phyloP scores from a whole-genome alignment of 2,888 invertebrate species.

The Noctua fimbriata region DNA sequence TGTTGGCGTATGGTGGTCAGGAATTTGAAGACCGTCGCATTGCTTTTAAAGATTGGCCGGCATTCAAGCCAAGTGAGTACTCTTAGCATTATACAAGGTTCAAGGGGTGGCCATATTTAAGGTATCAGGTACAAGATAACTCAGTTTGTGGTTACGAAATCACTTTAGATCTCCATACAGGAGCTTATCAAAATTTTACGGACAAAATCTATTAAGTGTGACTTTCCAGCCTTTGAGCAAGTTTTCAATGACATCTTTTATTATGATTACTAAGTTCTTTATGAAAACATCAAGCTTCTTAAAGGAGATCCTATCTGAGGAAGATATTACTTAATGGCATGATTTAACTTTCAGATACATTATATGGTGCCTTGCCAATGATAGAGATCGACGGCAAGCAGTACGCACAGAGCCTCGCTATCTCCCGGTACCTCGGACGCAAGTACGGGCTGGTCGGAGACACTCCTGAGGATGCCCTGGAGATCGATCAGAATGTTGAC shows the following conservation, averaged over 20 bases:
- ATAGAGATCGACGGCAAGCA: slow-evolving; percentile 91
- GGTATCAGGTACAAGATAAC: neutral
- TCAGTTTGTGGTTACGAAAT: neutral
- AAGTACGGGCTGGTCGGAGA: slow-evolving; percentile 90
- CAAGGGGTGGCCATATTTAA: neutral
- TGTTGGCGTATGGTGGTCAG: slow-evolving; percentile 91
- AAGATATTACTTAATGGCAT: neutral
- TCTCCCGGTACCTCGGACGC: slow-evolving; percentile 91
- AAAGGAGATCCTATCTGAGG: neutral
- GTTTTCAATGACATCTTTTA: neutral
- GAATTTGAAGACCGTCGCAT: slow-evolving; percentile 91
- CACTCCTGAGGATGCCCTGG: slow-evolving; percentile 90
- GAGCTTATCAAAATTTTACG: neutral
- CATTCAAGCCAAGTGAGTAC: slow-evolving; percentile 69
- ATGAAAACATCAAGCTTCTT: neutral
- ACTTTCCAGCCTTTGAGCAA: neutral
- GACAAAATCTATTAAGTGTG: too few relatives aligned
- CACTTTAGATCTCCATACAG: neutral
- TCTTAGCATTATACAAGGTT: neutral
- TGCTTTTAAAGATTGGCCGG: slow-evolving; percentile 85
- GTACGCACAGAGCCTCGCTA: slow-evolving; percentile 90
- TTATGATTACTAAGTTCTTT: neutral
- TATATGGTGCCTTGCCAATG: slow-evolving; percentile 83
- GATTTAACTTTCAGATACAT: slow-evolving; percentile 1
- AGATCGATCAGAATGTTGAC: slow-evolving; percentile 91